Conservation (phyloP, 2,888 invertebrate genomes). For the Plusia festucae region DNA sequence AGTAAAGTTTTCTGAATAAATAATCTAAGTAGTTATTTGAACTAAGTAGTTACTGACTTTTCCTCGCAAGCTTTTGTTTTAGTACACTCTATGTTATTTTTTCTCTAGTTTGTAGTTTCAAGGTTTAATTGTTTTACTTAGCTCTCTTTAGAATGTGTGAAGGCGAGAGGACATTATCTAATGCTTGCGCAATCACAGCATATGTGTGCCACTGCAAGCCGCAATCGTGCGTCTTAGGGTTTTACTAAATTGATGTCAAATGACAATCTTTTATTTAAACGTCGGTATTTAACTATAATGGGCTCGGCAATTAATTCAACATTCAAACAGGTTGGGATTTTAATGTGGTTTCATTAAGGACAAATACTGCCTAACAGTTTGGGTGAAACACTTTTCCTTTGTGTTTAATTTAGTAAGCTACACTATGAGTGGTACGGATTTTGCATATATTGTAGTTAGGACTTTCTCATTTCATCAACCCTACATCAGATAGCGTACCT, state of each 20-base stretch:
- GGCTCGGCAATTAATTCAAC: conserved; percentile 1
- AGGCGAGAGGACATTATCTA: conserved; percentile 76
- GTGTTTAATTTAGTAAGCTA: not conserved
- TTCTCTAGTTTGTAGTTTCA: conserved; percentile 34
- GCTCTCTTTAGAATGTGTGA: conserved; percentile 66
- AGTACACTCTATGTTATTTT: not conserved
- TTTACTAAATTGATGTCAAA: conserved; percentile 17
- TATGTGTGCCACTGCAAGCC: conserved; percentile 62
- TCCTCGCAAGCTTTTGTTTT: not conserved
- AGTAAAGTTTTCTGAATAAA: too few relatives aligned
- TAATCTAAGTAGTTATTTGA: too few relatives aligned
- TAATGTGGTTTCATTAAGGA: not conserved
- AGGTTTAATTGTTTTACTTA: conserved; percentile 48
- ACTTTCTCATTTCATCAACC: conserved; percentile 34
- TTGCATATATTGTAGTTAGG: conserved; percentile 8
- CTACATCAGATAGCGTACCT: conserved; percentile 5
- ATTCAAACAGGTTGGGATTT: not conserved
- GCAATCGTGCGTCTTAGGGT: conserved; percentile 7
- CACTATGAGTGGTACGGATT: not conserved
- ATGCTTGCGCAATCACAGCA: conserved; percentile 65
- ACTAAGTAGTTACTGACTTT: not conserved
- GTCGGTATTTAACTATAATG: not conserved
- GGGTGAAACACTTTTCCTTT: not conserved
- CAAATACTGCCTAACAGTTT: not conserved
- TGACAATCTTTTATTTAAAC: not conserved